Evolutionary conservation across 1,140 invertebrate genomes (phyloP), one percentile per base, ranked within the genome.

Genomic region (Hypsibius dujardini): DNA sequence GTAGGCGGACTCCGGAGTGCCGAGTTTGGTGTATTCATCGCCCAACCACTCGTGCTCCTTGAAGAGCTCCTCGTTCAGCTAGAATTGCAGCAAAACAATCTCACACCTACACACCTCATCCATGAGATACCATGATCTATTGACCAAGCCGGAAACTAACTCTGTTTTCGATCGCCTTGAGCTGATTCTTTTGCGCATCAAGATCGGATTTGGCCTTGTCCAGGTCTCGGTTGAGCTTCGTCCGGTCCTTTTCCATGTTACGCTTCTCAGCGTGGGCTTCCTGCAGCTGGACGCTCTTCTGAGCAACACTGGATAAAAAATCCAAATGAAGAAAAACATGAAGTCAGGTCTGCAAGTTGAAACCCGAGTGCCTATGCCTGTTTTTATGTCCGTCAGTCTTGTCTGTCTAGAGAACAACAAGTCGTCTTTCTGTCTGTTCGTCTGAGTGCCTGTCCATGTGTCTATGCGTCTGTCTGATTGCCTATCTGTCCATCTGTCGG

Each of bases 171-270:
- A 56, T 56, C 7, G 7, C 50, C 50, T 56, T 56, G 7, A 56
- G n/a, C 7, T 7, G 79, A 71, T 82, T 80, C 72, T 79, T 79
- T 7, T 79, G 77, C 47, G 82, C 81, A 71, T 78, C 79, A 47
- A 80, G 78, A 46, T 77, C 76, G 72, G 82, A 81, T 75, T 90
- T 83, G 1, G 83, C 75, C 46, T 90, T 87, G 46, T 79, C 78
- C 47, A 75, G 74, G 47, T 71, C n/a, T 47, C 75, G 73, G 3
- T 28, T 62, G 46, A 76, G 47, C 2, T 70, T n/a, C 15, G 79
- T 79, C 74, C 80, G 86, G 47, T 83, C 79, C 72, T 87, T 87
- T 1, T 80, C 75, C 46, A 92, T 81, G 70, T 86, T 82, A 46
- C 90, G 87, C 76, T 87, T 88, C 71, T 84, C 84, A 1, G 79